Percentiles rank a stretch among this genome's conserved stretches.
Conservation (phyloP, 2,888 invertebrate species). For the Patella caerulea region DNA sequence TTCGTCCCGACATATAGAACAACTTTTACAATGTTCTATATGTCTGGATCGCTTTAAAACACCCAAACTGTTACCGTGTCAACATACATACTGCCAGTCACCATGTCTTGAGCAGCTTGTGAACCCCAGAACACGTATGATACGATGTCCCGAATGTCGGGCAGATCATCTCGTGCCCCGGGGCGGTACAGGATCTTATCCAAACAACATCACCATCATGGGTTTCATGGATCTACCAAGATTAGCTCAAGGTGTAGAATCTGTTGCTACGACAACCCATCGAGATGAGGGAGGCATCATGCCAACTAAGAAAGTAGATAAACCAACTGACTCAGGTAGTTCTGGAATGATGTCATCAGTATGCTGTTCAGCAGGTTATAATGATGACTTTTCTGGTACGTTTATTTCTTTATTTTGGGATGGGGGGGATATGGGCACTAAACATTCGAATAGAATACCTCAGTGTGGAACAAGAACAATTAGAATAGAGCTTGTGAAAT, state of each 20-base stretch:
- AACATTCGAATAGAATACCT: too few species aligned
- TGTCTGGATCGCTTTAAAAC: slow-evolving; percentile 97
- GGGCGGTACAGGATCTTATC: slow-evolving; percentile 91
- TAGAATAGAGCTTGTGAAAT: too few species aligned
- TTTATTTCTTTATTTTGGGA: neutral
- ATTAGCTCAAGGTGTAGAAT: slow-evolving; percentile 46
- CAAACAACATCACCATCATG: slow-evolving; percentile 95
- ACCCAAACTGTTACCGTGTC: slow-evolving; percentile 98
- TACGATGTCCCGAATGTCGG: slow-evolving; percentile 97
- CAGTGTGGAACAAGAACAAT: too few species aligned
- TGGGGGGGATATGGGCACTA: neutral
- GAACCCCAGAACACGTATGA: slow-evolving; percentile 76
- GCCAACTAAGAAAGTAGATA: neutral
- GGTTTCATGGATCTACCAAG: slow-evolving; percentile 94
- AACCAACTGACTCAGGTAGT: too few species aligned
- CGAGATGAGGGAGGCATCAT: neutral
- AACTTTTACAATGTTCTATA: slow-evolving; percentile 97
- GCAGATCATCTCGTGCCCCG: slow-evolving; percentile 97
- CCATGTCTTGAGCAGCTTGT: slow-evolving; percentile 93
- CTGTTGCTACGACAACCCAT: slow-evolving; percentile 76
- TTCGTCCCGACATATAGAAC: slow-evolving; percentile 77
- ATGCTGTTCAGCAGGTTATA: too few species aligned
- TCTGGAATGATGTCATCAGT: too few species aligned
- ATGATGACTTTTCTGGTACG: too few species aligned
- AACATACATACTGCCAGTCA: slow-evolving; percentile 99